Percentiles rank a stretch among this genome's conserved stretches.
Evolutionary conservation across 2,797 vertebrate genomes (phyloP).

Genomic region (Phataginus tricuspis): DNA sequence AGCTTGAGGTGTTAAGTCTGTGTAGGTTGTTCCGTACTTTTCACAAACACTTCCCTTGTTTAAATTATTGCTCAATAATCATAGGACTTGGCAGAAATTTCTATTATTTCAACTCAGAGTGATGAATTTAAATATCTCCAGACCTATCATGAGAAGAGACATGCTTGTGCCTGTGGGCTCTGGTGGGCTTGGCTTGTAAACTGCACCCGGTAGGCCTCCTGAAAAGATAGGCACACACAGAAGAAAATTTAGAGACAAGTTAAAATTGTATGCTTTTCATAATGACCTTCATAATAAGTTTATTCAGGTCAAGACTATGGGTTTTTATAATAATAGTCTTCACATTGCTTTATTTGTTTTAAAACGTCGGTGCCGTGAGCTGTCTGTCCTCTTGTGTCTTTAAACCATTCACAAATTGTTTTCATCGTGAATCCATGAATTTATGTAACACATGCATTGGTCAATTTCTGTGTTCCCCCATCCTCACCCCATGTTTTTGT

Average conservation of each 20-base stretch:
- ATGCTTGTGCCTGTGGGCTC: not conserved
- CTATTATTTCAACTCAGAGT: constrained; percentile 48
- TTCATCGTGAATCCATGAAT: not conserved
- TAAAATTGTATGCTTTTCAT: not conserved
- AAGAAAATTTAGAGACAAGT: not conserved
- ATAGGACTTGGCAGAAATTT: constrained; percentile 16
- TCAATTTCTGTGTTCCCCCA: not conserved
- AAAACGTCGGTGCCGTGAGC: not conserved
- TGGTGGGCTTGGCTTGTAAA: not conserved
- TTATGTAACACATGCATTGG: not conserved
- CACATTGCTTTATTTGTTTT: not conserved
- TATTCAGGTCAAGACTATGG: not conserved
- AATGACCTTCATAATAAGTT: not conserved
- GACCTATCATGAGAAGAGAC: not conserved
- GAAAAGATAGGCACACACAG: not conserved
- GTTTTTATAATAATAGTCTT: not conserved
- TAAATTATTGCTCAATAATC: constrained; percentile 52
- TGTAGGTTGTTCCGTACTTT: constrained; percentile 56
- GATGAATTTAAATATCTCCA: constrained; percentile 44
- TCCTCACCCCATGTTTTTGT: not conserved
- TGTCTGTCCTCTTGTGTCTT: not conserved
- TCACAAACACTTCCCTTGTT: constrained; percentile 49
- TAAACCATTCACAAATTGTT: not conserved
- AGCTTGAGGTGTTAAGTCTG: constrained; percentile 44
- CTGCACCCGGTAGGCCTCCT: not conserved